phyloP scores from a whole-genome alignment of 2,797 vertebrate species.

The Hirundo rustica region DNA sequence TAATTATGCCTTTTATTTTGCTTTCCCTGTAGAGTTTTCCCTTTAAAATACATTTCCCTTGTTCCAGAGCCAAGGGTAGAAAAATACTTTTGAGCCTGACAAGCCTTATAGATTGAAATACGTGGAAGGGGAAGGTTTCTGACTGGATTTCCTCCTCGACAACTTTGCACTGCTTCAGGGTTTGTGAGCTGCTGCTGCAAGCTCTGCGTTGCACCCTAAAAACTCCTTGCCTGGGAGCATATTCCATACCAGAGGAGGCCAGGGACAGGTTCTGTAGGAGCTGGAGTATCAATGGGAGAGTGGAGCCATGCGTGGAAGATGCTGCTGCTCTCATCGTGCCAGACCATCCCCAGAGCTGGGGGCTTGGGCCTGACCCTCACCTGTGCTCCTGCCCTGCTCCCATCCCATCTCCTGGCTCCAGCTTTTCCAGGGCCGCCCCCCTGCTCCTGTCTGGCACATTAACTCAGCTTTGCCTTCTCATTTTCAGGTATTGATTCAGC shows the following conservation, averaged over 20 bases:
- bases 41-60: background rate
- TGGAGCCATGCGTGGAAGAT: fast-evolving
- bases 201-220: fast-evolving
- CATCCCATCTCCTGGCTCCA: background rate
- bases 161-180: background rate
- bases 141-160: fast-evolving
- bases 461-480: conserved; percentile 57
- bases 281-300: fast-evolving
- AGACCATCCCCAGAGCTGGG: background rate
- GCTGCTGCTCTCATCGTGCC: background rate
- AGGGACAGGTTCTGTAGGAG: background rate
- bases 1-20: background rate
- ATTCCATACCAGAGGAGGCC: background rate
- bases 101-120: background rate
- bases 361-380: background rate
- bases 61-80: background rate
- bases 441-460: conserved; percentile 63
- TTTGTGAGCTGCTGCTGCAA: background rate
- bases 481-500: conserved; percentile 75
- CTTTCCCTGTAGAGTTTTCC: background rate
- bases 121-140: fast-evolving
- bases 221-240: background rate
- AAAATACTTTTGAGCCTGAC: background rate
- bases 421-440: background rate
- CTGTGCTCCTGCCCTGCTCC: background rate